Percentiles rank a stretch among this genome's conserved stretches.
Evolutionary conservation across 2,888 invertebrate species (phyloP).

Genomic region (Tiliacea aurago): DNA sequence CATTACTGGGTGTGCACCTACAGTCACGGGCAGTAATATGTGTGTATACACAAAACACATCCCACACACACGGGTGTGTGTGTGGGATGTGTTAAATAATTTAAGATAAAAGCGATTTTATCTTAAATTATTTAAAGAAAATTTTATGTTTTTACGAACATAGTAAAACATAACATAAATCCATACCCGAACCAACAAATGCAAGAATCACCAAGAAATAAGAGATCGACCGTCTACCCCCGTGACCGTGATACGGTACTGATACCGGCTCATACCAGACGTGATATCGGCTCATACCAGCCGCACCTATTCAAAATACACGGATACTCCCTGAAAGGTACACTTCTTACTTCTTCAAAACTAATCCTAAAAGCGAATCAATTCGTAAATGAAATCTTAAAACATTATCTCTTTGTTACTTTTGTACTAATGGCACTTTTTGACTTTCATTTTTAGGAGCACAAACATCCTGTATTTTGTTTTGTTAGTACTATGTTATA

Average conservation of each 20-base stretch:
- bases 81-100: too few relatives aligned
- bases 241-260: too few relatives aligned
- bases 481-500: slow-evolving; percentile 32
- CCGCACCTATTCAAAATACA: slow-evolving; percentile 79
- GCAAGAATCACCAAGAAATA: slow-evolving; percentile 86
- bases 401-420: slow-evolving; percentile 40
- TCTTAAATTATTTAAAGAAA: too few relatives aligned
- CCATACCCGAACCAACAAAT: slow-evolving; percentile 87
- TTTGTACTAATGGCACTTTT: slow-evolving; percentile 47
- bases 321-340: slow-evolving; percentile 85
- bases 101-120: too few relatives aligned
- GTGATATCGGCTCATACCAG: too few relatives aligned
- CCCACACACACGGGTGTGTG: too few relatives aligned
- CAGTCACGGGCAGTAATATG: too few relatives aligned
- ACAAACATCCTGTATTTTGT: slow-evolving; percentile 28
- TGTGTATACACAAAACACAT: too few relatives aligned
- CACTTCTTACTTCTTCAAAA: slow-evolving; percentile 84
- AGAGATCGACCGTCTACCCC: slow-evolving; percentile 82
- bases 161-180: slow-evolving; percentile 80
- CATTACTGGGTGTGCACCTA: slow-evolving; percentile 30
- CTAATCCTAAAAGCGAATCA: slow-evolving; percentile 69
- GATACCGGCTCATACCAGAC: too few relatives aligned
- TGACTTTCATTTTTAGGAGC: slow-evolving; percentile 25
- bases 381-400: slow-evolving; percentile 68
- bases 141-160: too few relatives aligned